Evolutionary conservation across 2,888 invertebrate genomes (phyloP).

Genomic region (Eupithecia subfuscata): DNA sequence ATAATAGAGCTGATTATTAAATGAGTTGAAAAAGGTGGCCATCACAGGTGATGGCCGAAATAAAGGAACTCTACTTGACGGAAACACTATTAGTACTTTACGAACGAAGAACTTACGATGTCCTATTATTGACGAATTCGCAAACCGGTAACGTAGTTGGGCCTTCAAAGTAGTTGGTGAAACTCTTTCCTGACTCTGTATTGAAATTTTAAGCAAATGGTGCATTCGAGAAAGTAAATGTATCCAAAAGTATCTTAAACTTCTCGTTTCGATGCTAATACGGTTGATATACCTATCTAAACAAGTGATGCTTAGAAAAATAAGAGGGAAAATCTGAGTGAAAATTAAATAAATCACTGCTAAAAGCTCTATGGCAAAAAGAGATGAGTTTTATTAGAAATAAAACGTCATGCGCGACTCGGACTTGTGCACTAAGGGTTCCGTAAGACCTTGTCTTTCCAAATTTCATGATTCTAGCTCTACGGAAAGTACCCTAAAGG

Average conservation of each 20-base stretch:
- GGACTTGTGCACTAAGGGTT: too few species aligned
- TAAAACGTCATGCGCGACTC: too few species aligned
- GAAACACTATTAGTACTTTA: too few species aligned
- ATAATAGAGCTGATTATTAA: too few species aligned
- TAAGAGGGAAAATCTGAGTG: constrained; percentile 7
- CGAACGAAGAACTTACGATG: background rate
- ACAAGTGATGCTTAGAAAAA: constrained; percentile 9
- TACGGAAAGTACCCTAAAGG: too few species aligned
- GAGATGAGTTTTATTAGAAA: background rate
- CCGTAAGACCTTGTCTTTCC: too few species aligned
- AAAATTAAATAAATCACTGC: background rate
- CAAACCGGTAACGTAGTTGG: constrained; percentile 13
- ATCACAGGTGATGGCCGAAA: too few species aligned
- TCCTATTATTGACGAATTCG: background rate
- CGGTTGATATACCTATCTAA: constrained; percentile 22
- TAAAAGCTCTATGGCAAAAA: background rate
- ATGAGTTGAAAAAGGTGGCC: too few species aligned
- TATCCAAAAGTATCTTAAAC: constrained; percentile 56
- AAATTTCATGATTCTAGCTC: too few species aligned
- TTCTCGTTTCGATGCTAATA: constrained; percentile 68
- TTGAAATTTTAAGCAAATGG: constrained; percentile 70
- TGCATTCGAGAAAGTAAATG: constrained; percentile 61
- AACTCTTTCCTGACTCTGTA: constrained; percentile 58
- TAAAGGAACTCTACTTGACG: too few species aligned
- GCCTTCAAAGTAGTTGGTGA: constrained; percentile 31